phyloP scores from a whole-genome alignment of 2,888 invertebrate species.

The Drosophila sordidula region DNA sequence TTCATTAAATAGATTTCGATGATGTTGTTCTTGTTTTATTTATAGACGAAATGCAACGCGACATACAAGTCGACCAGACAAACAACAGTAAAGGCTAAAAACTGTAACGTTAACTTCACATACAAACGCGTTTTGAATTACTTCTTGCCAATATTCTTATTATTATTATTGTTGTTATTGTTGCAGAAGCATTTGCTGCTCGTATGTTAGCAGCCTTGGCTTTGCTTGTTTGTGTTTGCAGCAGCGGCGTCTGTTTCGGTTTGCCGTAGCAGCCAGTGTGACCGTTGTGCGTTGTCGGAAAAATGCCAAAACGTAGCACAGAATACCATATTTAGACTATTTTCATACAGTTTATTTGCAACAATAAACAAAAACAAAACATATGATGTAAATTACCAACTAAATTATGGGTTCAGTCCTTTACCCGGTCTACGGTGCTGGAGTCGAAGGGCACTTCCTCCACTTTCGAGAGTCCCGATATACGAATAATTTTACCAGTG shows the following conservation, averaged over 20 bases:
- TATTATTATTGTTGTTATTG: constrained; percentile 17
- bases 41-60: constrained; percentile 55
- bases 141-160: constrained; percentile 19
- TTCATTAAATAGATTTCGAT: constrained; percentile 72
- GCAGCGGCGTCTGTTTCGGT: constrained; percentile 64
- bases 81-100: background rate
- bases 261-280: constrained; percentile 47
- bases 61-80: constrained; percentile 22
- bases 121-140: constrained; percentile 13
- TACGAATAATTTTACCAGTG: constrained; percentile 83
- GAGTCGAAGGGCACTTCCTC: constrained; percentile 80
- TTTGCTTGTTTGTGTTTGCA: constrained; percentile 56
- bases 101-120: background rate
- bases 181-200: constrained; percentile 29
- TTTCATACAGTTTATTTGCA: constrained; percentile 41
- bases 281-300: constrained; percentile 11
- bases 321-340: constrained; percentile 13
- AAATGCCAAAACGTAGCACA: constrained; percentile 19
- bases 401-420: constrained; percentile 44
- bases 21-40: constrained; percentile 55
- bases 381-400: constrained; percentile 31
- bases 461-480: constrained; percentile 78
- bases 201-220: constrained; percentile 43
- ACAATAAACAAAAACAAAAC: constrained; percentile 30
- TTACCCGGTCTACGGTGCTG: constrained; percentile 31